These are phyloP conservation scores for Brachynemurus nebulosus DNA, from an alignment of 2,888 invertebrate genomes.

Conservation along the genomic window DNA sequence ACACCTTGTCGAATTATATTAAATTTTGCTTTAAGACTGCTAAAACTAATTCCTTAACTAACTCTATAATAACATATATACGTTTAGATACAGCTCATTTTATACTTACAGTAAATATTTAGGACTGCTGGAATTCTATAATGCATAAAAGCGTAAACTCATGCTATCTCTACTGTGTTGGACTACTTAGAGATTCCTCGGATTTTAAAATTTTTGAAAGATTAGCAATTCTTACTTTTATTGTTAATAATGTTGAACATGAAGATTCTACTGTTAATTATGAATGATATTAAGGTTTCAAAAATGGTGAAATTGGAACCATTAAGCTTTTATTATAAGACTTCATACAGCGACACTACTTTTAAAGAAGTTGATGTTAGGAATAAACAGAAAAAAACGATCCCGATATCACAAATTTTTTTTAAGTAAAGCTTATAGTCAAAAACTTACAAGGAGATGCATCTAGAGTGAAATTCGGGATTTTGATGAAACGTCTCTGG, in stretches of 20 bases:
- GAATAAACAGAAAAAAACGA: no score
- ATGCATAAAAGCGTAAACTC: neutral
- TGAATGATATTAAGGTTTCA: no score
- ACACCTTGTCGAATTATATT: neutral
- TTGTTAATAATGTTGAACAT: neutral
- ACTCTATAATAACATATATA: neutral
- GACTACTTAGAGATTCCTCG: neutral
- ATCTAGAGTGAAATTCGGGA: no score
- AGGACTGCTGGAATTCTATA: neutral
- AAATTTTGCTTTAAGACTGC: neutral
- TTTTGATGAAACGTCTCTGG: no score
- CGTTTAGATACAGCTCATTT: neutral
- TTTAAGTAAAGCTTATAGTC: no score
- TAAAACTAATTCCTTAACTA: neutral
- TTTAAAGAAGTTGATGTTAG: no score
- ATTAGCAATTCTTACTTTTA: neutral
- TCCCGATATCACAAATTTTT: no score
- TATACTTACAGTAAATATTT: neutral
- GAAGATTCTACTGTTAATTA: neutral
- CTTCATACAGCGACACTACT: no score
- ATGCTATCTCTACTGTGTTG: neutral
- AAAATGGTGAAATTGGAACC: no score
- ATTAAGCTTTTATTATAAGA: no score
- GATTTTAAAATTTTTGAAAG: neutral
- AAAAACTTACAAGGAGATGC: no score